Evolutionary conservation across 2,113 vertebrate species (phyloP).

Genomic region (Astur gentilis): DNA sequence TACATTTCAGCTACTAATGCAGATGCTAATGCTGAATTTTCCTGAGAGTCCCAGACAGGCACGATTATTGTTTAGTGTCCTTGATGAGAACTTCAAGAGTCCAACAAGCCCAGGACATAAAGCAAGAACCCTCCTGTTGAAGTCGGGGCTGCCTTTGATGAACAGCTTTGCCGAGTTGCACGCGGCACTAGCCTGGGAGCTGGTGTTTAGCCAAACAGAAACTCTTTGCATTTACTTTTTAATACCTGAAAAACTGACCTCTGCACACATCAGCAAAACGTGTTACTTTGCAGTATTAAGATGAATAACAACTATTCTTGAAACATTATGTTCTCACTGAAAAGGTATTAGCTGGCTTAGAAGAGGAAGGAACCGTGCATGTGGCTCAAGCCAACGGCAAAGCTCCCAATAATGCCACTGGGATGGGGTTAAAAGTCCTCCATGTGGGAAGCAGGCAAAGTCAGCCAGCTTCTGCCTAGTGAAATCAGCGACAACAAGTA

Average conservation of each 20-base stretch:
- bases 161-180: background rate
- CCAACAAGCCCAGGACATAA: background rate
- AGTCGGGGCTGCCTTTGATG: background rate
- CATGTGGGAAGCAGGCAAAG: background rate
- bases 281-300: background rate
- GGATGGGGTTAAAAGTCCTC: background rate
- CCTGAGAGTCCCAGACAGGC: background rate
- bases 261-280: background rate
- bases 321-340: background rate
- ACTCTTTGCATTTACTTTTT: background rate
- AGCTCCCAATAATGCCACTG: background rate
- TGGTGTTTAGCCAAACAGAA: background rate
- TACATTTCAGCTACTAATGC: background rate
- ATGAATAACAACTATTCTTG: background rate
- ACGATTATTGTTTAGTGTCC: background rate
- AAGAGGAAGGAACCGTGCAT: background rate
- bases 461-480: background rate
- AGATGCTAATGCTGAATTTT: background rate
- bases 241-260: background rate
- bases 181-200: rapidly evolving
- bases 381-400: background rate
- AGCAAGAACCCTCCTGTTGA: background rate
- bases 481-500: background rate
- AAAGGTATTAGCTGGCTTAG: background rate
- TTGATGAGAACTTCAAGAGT: background rate